Evolutionary conservation across 2,113 vertebrate species (phyloP).

Genomic region (Emydura subglobosa): DNA sequence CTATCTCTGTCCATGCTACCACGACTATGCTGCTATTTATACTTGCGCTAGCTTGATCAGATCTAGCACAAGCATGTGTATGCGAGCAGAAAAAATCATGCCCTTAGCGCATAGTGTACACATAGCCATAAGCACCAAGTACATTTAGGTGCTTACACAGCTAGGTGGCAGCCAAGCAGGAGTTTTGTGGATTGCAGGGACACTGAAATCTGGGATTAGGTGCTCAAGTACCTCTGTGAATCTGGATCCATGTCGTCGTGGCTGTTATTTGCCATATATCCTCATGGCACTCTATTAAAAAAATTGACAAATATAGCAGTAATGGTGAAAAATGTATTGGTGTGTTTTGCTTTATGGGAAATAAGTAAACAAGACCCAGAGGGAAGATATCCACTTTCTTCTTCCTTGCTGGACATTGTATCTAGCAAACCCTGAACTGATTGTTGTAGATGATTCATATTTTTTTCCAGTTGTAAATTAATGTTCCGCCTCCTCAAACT

Average conservation of each 20-base stretch:
- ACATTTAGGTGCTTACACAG: neutral
- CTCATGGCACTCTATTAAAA: constrained; percentile 56
- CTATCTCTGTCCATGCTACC: neutral
- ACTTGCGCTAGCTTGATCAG: neutral
- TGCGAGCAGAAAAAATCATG: neutral
- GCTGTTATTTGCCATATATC: constrained; percentile 50
- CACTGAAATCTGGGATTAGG: neutral
- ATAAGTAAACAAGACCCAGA: constrained; percentile 40
- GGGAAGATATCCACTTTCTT: neutral
- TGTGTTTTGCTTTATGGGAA: constrained; percentile 46
- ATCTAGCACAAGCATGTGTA: neutral
- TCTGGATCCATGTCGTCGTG: neutral
- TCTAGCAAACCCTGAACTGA: neutral
- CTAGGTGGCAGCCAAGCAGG: neutral
- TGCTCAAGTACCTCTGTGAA: neutral
- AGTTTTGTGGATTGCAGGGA: neutral
- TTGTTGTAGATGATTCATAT: neutral
- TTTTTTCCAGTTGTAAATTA: neutral
- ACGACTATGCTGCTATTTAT: neutral
- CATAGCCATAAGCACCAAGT: neutral
- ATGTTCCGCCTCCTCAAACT: neutral
- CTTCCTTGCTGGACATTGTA: neutral
- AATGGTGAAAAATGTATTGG: constrained; percentile 15
- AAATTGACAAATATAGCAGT: constrained; percentile 45
- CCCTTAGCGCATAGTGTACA: neutral